These are phyloP conservation scores for honey bee (Apis mellifera) DNA, from an alignment of 1,140 invertebrate genomes.

Conservation along the genomic window DNA sequence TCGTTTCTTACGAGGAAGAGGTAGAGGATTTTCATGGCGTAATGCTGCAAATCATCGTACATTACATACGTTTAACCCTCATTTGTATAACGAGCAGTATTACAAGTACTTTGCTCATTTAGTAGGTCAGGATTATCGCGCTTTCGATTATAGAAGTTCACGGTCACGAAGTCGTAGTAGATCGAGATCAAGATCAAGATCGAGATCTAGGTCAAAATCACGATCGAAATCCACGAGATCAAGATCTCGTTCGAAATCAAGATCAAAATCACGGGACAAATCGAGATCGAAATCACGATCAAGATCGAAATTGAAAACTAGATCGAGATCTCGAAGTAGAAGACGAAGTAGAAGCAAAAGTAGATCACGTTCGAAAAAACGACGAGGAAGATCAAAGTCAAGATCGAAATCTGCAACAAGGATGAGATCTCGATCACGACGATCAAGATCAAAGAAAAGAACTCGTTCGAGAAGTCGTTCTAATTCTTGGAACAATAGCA, in stretches of 20 bases:
- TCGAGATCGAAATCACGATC: constrained; percentile 55
- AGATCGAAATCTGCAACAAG: constrained; percentile 46
- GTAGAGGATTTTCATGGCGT: constrained; percentile 60
- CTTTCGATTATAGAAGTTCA: constrained; percentile 77
- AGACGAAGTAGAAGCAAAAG: constrained; percentile 60
- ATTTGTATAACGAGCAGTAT: constrained; percentile 78
- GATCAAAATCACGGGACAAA: constrained; percentile 49
- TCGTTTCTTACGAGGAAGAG: constrained; percentile 65
- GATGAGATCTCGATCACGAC: constrained; percentile 51
- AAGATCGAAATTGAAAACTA: constrained; percentile 44
- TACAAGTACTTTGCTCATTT: constrained; percentile 79
- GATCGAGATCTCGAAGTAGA: constrained; percentile 60
- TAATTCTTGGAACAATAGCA: constrained; percentile 49
- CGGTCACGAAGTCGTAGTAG: constrained; percentile 69
- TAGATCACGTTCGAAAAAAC: constrained; percentile 53
- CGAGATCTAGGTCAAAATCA: constrained; percentile 43
- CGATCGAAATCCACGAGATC: constrained; percentile 45
- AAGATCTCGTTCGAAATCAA: constrained; percentile 55
- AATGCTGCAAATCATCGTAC: constrained; percentile 54
- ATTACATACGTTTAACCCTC: constrained; percentile 68
- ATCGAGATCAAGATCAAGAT: constrained; percentile 61
- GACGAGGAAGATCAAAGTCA: constrained; percentile 62
- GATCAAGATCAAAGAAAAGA: constrained; percentile 32
- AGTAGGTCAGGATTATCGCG: constrained; percentile 73
- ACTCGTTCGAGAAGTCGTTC: constrained; percentile 57